Evolutionary conservation across 2,797 vertebrate species (phyloP).

Genomic region (Typhlichthys eigenmanni): DNA sequence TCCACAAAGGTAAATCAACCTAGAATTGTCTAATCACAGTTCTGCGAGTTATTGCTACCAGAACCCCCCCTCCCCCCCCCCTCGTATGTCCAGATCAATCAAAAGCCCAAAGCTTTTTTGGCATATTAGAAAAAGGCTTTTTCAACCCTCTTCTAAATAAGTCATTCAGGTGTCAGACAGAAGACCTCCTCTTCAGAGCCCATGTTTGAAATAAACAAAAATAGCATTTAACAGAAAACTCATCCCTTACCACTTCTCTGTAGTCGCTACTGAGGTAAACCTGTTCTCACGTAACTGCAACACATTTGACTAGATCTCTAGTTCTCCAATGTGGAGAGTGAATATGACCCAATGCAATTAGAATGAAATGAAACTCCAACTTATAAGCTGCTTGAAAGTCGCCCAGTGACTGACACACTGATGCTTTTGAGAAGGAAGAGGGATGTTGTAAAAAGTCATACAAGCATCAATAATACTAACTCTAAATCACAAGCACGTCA

Average conservation of each 20-base stretch:
- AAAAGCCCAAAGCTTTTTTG: conserved; percentile 54
- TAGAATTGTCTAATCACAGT: conserved; percentile 70
- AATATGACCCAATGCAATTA: conserved; percentile 53
- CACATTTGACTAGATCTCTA: conserved; percentile 59
- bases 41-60: conserved; percentile 78
- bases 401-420: conserved; percentile 62
- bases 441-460: conserved; percentile 36
- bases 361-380: conserved; percentile 41
- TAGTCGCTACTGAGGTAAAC: conserved; percentile 70
- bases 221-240: conserved; percentile 45
- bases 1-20: conserved; percentile 61
- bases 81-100: conserved; percentile 60
- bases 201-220: conserved; percentile 39
- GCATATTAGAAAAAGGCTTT: conserved; percentile 59
- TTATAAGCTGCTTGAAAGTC: conserved; percentile 45
- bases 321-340: conserved; percentile 83
- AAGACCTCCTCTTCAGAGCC: conserved; percentile 34
- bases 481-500: conserved; percentile 64
- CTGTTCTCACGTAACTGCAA: conserved; percentile 69
- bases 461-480: conserved; percentile 56
- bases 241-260: conserved; percentile 55
- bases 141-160: conserved; percentile 37
- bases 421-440: conserved; percentile 43
- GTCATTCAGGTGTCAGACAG: conserved; percentile 34
- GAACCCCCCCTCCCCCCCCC: conserved; percentile 40